Base-by-base conservation (phyloP, 1,140 invertebrate genomes). In the Rhagoletis zephyria region DNA sequence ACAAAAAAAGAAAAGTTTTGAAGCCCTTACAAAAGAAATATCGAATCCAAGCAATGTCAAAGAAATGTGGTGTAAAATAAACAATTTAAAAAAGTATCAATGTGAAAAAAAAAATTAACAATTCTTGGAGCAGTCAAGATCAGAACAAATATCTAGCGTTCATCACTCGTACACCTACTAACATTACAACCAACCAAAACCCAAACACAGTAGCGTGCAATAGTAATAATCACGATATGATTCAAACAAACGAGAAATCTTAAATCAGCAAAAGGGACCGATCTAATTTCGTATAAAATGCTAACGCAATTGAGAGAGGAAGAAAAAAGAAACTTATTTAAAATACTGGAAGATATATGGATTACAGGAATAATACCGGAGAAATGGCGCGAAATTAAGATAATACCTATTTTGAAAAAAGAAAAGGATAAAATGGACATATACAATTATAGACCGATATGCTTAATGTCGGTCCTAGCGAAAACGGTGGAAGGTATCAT, bases 21-120 rank as follows among this genome's bases (percentile, higher is more conserved):
- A 64, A 0, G n/a, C 14, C 0, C 1, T 4, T 16, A 7, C n/a
- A 64, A n/a, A 64, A 64, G 63, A 64, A 5, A 16, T 64, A n/a
- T 64, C 63, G 5, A n/a, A 64, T 16, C 14, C 63, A 12, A 64
- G n/a, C 14, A 64, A 64, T n/a, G 19, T 64, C 14, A 64, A 64
- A 64, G 63, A 64, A 64, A 64, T 64, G 63, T 64, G 63, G 63
- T 12, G 12, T n/a, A 64, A 64, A n/a, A 64, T 64, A 14, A 64
- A 64, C 63, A 64, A 64, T 64, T 16, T 16, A 64, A 64, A 64
- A 64, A 4, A 60, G 12, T 60, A 60, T 60, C 59, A 60, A 60
- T 60, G 59, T 12, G 59, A 60, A 12, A 60, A 60, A 60, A 60
- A 60, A 12, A 0, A 60, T 60, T 7, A 60, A 12, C 6, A 60